Base-by-base conservation (phyloP, 2,888 invertebrate genomes). In the Mechanitis messenoides region DNA sequence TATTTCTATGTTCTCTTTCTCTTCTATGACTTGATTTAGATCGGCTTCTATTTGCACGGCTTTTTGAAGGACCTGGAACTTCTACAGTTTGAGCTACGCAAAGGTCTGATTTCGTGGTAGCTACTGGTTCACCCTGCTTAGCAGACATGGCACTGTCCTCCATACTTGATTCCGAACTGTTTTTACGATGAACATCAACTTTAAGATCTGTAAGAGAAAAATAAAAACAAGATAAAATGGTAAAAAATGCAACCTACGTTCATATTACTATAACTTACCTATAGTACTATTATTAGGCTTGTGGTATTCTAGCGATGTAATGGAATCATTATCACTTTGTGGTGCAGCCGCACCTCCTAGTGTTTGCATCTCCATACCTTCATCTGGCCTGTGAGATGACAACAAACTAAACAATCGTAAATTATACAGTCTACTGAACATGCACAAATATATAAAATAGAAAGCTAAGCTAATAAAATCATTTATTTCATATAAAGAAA, bases 141-240 rank as follows among this genome's bases (percentile, higher is more conserved):
- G 84, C 71, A 33, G 91, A 90, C 54, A 90, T 85, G 35, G 91
- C 90, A 61, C 90, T 87, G 68, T 93, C 92, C 68, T 95, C 95
- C 77, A 95, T 94, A 71, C 95, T 95, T 68, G 96, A 96, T 82
- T 95, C 96, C 0, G 96, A 96, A 76, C 96, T 96, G 80, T 96
- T 96, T 80, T 96, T 97, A 63, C 97, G 92, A 86, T 97, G 97
- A 60, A 97, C 97, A 85, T 97, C 97, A 63, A 96, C 97, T 91
- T 97, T 96, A 72, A 97, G 91, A 91, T 97, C 97, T 94, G 82
- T 9, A 85, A 88, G 68, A 71, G 53, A 62, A 59, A 54, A 53
- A 58, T 38, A 11, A 42, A 42, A 9, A 1, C 9, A 31, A 50
- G 28, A 31, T 50, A 31, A 20, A 31, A 7, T 31, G 9, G 7